Conservation (phyloP, 2,113 vertebrate species). For the Mixornis gularis region DNA sequence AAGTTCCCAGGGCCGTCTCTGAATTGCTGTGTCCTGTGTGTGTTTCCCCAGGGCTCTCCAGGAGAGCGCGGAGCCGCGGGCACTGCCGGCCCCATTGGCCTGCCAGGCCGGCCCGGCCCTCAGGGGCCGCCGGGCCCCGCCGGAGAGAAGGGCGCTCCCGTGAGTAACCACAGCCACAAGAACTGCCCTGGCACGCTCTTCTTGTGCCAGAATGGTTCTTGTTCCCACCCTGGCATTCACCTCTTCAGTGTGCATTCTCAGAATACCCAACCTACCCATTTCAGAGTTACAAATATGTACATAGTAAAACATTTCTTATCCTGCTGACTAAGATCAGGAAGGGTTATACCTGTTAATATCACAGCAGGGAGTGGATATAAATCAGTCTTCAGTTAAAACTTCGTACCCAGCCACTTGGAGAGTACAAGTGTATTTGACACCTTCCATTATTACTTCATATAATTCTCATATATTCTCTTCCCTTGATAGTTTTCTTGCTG, state of each 20-base stretch:
- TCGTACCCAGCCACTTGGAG: not conserved
- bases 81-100: conserved; percentile 88
- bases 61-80: conserved; percentile 92
- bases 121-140: conserved; percentile 92
- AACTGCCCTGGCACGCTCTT: not conserved
- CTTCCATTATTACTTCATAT: not conserved
- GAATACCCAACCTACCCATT: not conserved
- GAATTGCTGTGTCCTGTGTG: not conserved
- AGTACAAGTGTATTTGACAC: not conserved
- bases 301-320: not conserved
- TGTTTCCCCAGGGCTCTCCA: conserved; percentile 85
- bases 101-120: conserved; percentile 89
- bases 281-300: conserved; percentile 34
- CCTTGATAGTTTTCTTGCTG: not conserved
- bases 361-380: not conserved
- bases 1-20: not conserved
- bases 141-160: conserved; percentile 94
- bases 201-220: not conserved
- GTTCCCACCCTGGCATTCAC: not conserved
- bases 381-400: conserved; percentile 49
- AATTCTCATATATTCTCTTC: not conserved
- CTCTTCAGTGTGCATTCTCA: not conserved
- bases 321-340: not conserved
- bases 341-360: not conserved
- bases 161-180: conserved; percentile 68